Percentiles rank a stretch among this genome's conserved stretches.
Conservation (phyloP, 1,140 invertebrate genomes). For the Notospermus geniculatus region DNA sequence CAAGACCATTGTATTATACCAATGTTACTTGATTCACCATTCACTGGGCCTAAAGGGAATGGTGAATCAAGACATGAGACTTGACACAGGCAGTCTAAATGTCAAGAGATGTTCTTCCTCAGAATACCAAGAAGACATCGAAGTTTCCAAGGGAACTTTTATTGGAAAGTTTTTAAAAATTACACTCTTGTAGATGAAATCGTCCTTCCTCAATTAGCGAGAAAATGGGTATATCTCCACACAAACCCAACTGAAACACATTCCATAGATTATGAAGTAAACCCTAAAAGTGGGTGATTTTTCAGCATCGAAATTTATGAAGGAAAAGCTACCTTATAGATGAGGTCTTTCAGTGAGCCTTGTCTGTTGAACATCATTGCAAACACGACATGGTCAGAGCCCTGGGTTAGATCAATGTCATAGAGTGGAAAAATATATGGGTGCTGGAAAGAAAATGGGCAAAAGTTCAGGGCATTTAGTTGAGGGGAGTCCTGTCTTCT, state of each 20-base stretch:
- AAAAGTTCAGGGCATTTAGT: too few relatives aligned
- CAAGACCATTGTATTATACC: neutral
- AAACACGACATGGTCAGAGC: neutral
- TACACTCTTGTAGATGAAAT: too few relatives aligned
- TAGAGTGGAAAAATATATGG: conserved; percentile 4
- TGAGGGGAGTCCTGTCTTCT: too few relatives aligned
- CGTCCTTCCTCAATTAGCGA: too few relatives aligned
- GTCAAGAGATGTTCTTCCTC: neutral
- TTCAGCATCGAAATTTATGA: neutral
- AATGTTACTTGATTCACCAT: neutral
- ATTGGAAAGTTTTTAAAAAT: neutral
- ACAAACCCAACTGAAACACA: too few relatives aligned
- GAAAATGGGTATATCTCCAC: too few relatives aligned
- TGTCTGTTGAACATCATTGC: neutral
- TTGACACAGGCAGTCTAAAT: neutral
- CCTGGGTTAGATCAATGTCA: neutral
- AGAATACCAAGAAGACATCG: neutral
- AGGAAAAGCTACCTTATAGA: neutral
- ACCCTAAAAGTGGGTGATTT: too few relatives aligned
- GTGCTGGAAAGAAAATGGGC: neutral
- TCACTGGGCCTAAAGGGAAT: too few relatives aligned
- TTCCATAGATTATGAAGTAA: too few relatives aligned
- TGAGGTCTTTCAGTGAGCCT: conserved; percentile 3
- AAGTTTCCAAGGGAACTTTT: neutral
- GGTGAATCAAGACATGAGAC: too few relatives aligned